A percentile compares a stretch with the other conserved stretches of the same genome.
These are phyloP conservation scores for Peromyscus nudipes DNA, from an alignment of 2,797 vertebrate genomes.

Conservation along the genomic window DNA sequence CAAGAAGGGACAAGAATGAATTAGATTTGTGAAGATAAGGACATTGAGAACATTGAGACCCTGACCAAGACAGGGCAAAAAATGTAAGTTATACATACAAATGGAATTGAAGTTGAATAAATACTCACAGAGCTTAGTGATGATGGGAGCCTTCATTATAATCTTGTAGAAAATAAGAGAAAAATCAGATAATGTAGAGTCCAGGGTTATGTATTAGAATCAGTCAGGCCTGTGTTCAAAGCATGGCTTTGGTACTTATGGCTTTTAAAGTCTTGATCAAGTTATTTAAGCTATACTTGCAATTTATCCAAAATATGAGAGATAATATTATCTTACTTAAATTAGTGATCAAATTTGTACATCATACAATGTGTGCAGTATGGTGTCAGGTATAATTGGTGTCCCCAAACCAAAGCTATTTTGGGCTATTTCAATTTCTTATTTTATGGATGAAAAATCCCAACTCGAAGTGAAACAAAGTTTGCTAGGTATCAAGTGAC, in stretches of 20 bases:
- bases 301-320: background rate
- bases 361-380: background rate
- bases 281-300: background rate
- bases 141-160: background rate
- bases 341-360: background rate
- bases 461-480: background rate
- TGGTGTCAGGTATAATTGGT: background rate
- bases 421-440: background rate
- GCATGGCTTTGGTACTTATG: background rate
- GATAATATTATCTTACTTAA: background rate
- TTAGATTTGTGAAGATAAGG: constrained; percentile 43
- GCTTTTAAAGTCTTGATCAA: background rate
- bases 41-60: constrained; percentile 26
- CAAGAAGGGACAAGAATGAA: constrained; percentile 47
- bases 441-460: constrained; percentile 7
- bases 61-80: constrained; percentile 56
- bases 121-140: background rate
- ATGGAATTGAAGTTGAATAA: constrained; percentile 37
- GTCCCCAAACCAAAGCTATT: background rate
- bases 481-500: background rate
- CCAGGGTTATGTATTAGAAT: background rate
- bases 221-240: background rate
- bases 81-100: constrained; percentile 1
- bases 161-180: background rate
- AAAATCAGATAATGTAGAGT: background rate